Evolutionary conservation across 2,888 invertebrate genomes (phyloP).

Genomic region (Drosophila planitibia): DNA sequence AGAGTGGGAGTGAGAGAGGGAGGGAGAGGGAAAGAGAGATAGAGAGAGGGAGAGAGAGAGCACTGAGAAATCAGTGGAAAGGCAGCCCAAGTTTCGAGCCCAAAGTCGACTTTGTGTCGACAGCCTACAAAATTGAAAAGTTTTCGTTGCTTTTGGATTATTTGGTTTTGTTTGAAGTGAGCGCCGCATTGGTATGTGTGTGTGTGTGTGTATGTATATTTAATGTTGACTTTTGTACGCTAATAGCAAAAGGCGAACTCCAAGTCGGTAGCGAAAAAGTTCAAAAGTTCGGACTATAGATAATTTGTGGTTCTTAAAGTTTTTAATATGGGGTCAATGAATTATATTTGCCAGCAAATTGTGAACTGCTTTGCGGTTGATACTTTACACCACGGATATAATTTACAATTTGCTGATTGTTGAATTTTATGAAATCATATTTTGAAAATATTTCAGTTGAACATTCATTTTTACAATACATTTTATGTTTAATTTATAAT

Average conservation of each 20-base stretch:
- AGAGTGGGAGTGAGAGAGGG: background rate
- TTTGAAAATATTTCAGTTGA: background rate
- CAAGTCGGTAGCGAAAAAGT: conserved; percentile 58
- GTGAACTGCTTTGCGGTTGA: conserved; percentile 33
- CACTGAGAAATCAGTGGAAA: conserved; percentile 5
- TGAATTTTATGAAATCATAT: background rate
- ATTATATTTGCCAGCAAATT: conserved; percentile 64
- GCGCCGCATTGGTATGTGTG: conserved; percentile 16
- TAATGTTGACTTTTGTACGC: conserved; percentile 78
- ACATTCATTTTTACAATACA: no score
- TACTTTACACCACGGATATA: conserved; percentile 7
- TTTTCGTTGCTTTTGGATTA: conserved; percentile 64
- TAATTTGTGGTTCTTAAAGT: conserved; percentile 74
- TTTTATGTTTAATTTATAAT: no score
- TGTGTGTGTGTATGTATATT: conserved; percentile 33
- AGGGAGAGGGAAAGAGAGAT: background rate
- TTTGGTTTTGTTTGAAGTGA: conserved; percentile 70
- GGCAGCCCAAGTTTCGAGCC: background rate
- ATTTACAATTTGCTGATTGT: conserved; percentile 36
- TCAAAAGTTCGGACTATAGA: conserved; percentile 72
- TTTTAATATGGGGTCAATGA: conserved; percentile 81
- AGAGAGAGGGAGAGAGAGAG: background rate
- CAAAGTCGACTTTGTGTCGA: conserved; percentile 10
- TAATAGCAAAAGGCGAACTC: conserved; percentile 70
- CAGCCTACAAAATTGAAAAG: conserved; percentile 74